A percentile compares a stretch with the other conserved stretches of the same genome.
phyloP scores from a whole-genome alignment of 2,797 vertebrate species.

The Taenioides sp. region DNA sequence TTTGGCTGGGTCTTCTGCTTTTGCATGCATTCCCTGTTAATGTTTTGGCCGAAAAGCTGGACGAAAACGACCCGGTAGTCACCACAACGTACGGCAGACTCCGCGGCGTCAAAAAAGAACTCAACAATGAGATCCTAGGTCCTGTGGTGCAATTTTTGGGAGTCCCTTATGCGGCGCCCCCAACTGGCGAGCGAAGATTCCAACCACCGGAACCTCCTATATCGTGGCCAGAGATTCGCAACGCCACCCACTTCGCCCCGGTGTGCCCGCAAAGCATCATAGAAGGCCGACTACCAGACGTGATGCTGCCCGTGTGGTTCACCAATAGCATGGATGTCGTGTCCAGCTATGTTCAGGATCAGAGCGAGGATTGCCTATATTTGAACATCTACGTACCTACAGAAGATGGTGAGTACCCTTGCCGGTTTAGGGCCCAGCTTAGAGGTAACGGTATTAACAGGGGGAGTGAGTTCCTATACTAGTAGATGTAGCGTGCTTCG shows the following conservation, averaged over 20 bases:
- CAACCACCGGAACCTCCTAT: conserved; percentile 91
- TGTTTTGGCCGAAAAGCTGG: conserved; percentile 87
- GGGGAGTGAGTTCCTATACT: conserved; percentile 11
- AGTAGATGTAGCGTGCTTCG: conserved; percentile 27
- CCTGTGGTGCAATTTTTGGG: conserved; percentile 96
- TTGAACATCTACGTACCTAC: conserved; percentile 98
- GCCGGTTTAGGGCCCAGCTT: conserved; percentile 62
- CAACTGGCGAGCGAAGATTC: conserved; percentile 91
- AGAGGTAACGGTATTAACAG: conserved; percentile 13
- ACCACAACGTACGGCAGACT: conserved; percentile 89
- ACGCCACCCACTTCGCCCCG: conserved; percentile 92
- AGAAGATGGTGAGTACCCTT: conserved; percentile 97
- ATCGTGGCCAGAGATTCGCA: conserved; percentile 90
- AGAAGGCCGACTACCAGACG: conserved; percentile 93
- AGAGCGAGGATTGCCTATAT: conserved; percentile 98
- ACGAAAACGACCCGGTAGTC: conserved; percentile 92
- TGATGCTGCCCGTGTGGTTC: conserved; percentile 99
- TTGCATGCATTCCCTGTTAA: conserved; percentile 75
- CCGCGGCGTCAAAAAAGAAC: conserved; percentile 95
- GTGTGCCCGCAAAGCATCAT: conserved; percentile 98
- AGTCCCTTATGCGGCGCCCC: conserved; percentile 92
- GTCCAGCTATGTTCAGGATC: conserved; percentile 96
- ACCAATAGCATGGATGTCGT: conserved; percentile 97
- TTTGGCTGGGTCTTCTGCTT: conserved; percentile 75
- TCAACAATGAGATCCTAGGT: conserved; percentile 97